A percentile compares a stretch with the other conserved stretches of the same genome.
Evolutionary conservation across 2,113 vertebrate genomes (phyloP).

Genomic region (Turnix velox): DNA sequence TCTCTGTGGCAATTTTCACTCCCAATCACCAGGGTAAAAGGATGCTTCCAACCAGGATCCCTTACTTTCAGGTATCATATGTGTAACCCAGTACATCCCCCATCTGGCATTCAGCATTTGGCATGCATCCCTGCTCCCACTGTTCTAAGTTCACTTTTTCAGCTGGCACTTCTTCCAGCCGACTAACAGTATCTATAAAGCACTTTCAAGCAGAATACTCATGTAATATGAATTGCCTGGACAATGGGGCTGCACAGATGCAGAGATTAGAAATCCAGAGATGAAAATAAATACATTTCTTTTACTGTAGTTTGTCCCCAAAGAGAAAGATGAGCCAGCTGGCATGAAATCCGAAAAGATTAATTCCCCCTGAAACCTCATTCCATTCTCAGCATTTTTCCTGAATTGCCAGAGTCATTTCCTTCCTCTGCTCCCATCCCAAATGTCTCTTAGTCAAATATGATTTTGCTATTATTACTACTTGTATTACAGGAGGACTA

Average conservation of each 20-base stretch:
- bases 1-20: background rate
- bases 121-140: background rate
- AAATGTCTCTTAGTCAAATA: background rate
- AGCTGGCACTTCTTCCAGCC: background rate
- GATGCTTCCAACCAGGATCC: background rate
- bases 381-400: background rate
- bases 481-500: slow-evolving; percentile 2
- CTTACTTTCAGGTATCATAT: background rate
- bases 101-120: background rate
- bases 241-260: background rate
- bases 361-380: background rate
- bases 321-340: background rate
- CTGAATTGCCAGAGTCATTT: background rate
- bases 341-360: background rate
- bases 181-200: background rate
- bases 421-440: background rate
- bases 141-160: background rate
- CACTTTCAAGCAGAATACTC: background rate
- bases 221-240: background rate
- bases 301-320: background rate
- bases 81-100: background rate
- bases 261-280: background rate
- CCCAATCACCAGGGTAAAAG: background rate
- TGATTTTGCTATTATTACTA: slow-evolving; percentile 1
- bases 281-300: background rate